Base-by-base conservation (phyloP, 2,797 vertebrate species). In the Jordanella pulchra region DNA sequence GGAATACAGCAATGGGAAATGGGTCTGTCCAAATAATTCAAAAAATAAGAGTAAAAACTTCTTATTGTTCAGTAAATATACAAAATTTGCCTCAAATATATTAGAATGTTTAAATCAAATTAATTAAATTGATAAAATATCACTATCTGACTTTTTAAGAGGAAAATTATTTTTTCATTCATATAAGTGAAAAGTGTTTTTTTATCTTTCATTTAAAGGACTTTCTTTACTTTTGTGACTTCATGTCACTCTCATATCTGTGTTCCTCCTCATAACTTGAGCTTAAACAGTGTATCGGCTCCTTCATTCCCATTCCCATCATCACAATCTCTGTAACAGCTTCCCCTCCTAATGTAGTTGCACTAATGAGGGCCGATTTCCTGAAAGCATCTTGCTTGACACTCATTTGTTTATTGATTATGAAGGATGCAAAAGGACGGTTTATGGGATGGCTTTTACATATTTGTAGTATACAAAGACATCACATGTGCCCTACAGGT, bases 281-380 rank as follows among this genome's bases (percentile, higher is more conserved):
- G 83, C 87, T 42, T 68, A 73, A 91, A 91, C 84, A 77, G 85
- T 93, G 89, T 93, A 91, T 85, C 79, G 70, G 80, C 75, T 77
- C 82, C 73, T 77, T 84, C 86, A 69, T 80, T 77, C 86, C 53
- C 76, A 71, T 66, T 75, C 79, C 85, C 83, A 88, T 82, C 83
- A 76, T 61, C 75, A 70, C 25, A 17, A 15, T 83, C 64, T 27
- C 65, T 11, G 7, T 77, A 61, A 67, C 47, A 66, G 73, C 75
- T 80, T 80, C 80, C 79, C 80, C 73, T 77, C 79, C 68, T 54
- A 63, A 73, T 70, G 73, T 77, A 76, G 85, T 82, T 90, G 86
- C 86, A 86, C 87, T 82, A 81, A 87, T 42, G 79, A 84, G 82
- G 84, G 86, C 86, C 87, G 83, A 80, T 87, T 88, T 85, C 83